Conservation (phyloP, 2,113 vertebrate genomes). For the Ammospiza caudacuta region DNA sequence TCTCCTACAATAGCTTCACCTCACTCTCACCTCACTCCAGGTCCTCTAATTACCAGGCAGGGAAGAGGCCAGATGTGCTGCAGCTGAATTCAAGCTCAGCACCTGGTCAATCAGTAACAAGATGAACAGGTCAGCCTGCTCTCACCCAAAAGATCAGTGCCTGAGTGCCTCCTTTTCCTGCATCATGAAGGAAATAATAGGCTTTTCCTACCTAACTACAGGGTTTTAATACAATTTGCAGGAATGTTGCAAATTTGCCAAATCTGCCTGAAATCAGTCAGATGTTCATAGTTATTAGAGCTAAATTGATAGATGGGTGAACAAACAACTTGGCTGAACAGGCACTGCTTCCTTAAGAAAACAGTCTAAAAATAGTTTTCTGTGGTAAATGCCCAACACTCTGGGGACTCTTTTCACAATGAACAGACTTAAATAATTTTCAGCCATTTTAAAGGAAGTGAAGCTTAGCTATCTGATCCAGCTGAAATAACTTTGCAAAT, state of each 20-base stretch:
- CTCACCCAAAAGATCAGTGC: not conserved
- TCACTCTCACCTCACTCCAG: not conserved
- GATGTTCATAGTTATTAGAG: not conserved
- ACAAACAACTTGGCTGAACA: not conserved
- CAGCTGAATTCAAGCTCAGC: not conserved
- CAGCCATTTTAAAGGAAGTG: not conserved
- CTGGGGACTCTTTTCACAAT: not conserved
- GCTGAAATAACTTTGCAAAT: constrained; percentile 8
- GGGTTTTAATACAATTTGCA: not conserved
- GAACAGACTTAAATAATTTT: constrained; percentile 10
- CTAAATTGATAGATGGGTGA: not conserved
- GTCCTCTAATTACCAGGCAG: not conserved
- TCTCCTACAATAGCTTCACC: not conserved
- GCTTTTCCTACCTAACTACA: not conserved
- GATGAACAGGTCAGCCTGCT: not conserved
- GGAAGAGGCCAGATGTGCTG: not conserved
- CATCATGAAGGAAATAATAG: not conserved
- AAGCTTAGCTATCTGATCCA: constrained; percentile 12
- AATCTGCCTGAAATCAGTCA: not conserved
- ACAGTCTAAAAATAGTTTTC: not conserved
- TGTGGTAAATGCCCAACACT: not conserved
- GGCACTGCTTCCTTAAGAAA: constrained; percentile 5
- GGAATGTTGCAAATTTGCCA: not conserved
- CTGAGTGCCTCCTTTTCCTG: not conserved
- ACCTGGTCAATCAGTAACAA: not conserved